Conservation (phyloP, 2,888 invertebrate genomes). For the Drepanosiphum platanoidis region DNA sequence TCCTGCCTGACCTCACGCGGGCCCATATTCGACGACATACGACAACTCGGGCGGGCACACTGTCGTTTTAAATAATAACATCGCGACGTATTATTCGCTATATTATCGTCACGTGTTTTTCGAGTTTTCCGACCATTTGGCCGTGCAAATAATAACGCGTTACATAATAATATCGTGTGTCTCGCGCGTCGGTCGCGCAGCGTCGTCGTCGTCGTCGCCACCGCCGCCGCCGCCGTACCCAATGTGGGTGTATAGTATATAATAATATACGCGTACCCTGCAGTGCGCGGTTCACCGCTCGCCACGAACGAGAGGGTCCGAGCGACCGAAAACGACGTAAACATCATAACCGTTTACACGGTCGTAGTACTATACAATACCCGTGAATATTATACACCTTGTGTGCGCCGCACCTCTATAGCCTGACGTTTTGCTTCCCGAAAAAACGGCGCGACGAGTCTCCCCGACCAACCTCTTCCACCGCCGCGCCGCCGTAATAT, state of each 20-base stretch:
- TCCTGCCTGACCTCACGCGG: conserved; percentile 40
- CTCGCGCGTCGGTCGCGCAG: too few species aligned
- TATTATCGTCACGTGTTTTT: too few species aligned
- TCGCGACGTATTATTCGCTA: too few species aligned
- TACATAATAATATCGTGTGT: too few species aligned
- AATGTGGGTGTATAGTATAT: too few species aligned
- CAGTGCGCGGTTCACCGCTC: neutral
- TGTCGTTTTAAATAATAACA: neutral
- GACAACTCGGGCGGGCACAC: neutral
- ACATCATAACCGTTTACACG: neutral
- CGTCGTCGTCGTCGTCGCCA: too few species aligned
- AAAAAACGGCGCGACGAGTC: neutral
- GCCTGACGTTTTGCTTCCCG: too few species aligned
- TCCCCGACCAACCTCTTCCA: neutral
- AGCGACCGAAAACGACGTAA: neutral
- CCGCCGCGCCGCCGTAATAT: neutral
- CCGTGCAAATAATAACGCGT: too few species aligned
- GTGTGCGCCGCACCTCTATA: neutral
- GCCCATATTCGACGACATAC: neutral
- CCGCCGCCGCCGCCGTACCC: too few species aligned
- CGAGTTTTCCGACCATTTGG: neutral
- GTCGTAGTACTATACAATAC: neutral
- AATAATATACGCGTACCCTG: too few species aligned
- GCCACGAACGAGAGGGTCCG: neutral
- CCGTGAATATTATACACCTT: neutral